Evolutionary conservation across 2,797 vertebrate species (phyloP).

Genomic region (Rhinella marina): DNA sequence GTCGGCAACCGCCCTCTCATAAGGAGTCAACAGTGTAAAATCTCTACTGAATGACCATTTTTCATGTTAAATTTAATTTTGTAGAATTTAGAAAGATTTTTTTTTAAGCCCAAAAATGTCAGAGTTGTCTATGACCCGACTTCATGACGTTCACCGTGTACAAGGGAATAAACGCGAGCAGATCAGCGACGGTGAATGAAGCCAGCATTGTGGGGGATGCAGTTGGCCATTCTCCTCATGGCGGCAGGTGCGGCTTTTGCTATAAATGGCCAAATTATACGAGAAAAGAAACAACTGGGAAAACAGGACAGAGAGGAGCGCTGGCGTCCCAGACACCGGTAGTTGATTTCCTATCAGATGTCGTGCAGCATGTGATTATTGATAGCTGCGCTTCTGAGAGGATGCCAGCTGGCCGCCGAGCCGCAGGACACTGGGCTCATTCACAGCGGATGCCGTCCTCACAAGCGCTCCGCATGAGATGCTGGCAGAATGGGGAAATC

Average conservation of each 20-base stretch:
- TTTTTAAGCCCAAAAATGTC: neutral
- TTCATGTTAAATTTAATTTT: neutral
- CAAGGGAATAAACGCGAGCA: neutral
- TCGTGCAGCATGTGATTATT: slow-evolving; percentile 56
- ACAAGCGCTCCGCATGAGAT: slow-evolving; percentile 1
- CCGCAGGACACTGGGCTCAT: slow-evolving; percentile 44
- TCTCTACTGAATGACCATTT: neutral
- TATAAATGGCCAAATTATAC: slow-evolving; percentile 81
- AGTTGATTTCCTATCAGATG: slow-evolving; percentile 66
- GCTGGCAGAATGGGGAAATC: neutral
- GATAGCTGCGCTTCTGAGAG: slow-evolving; percentile 63
- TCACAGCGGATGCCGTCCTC: slow-evolving; percentile 24
- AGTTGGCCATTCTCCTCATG: slow-evolving; percentile 73
- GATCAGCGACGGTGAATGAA: neutral
- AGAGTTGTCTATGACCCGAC: neutral
- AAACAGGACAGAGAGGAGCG: slow-evolving; percentile 69
- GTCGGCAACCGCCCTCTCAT: neutral
- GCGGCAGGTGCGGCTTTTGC: slow-evolving; percentile 77
- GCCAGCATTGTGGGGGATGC: slow-evolving; percentile 52
- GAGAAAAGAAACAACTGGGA: slow-evolving; percentile 80
- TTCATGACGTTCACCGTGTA: neutral
- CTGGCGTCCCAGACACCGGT: slow-evolving; percentile 69
- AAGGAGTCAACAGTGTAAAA: neutral
- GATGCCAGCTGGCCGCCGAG: slow-evolving; percentile 41
- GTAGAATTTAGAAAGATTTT: neutral